Evolutionary conservation across 2,113 vertebrate species (phyloP).

Genomic region (Crotophaga sulcirostris): DNA sequence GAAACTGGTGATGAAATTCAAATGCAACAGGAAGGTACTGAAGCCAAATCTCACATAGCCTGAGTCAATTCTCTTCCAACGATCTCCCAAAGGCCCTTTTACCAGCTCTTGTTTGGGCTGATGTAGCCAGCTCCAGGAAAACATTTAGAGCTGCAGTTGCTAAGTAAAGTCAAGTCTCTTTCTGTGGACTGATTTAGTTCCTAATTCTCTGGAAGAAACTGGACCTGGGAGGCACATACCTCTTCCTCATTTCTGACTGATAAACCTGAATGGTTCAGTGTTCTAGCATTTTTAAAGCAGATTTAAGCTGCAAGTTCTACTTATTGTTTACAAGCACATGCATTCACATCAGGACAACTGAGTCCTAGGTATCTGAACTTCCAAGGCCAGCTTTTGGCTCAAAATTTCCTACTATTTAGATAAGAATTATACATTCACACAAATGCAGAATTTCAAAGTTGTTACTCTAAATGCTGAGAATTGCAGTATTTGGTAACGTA

Average conservation of each 20-base stretch:
- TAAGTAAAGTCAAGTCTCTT: background rate
- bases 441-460: background rate
- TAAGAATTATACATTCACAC: background rate
- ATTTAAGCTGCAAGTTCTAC: background rate
- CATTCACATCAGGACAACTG: background rate
- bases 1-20: background rate
- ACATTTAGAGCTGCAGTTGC: background rate
- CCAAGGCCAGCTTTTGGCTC: background rate
- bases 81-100: background rate
- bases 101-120: background rate
- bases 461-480: background rate
- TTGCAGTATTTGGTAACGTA: background rate
- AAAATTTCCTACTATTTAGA: background rate
- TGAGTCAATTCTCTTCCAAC: background rate
- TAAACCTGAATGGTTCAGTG: background rate
- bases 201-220: background rate
- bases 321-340: background rate
- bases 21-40: background rate
- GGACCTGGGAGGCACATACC: background rate
- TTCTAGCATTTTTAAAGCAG: background rate
- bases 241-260: background rate
- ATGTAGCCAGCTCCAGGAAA: background rate
- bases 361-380: background rate
- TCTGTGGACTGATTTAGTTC: background rate
- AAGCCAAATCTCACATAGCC: background rate